Percentiles rank a stretch among this genome's conserved stretches.
These are phyloP conservation scores for Xylocampa areola DNA, from an alignment of 2,888 invertebrate genomes.

Conservation along the genomic window DNA sequence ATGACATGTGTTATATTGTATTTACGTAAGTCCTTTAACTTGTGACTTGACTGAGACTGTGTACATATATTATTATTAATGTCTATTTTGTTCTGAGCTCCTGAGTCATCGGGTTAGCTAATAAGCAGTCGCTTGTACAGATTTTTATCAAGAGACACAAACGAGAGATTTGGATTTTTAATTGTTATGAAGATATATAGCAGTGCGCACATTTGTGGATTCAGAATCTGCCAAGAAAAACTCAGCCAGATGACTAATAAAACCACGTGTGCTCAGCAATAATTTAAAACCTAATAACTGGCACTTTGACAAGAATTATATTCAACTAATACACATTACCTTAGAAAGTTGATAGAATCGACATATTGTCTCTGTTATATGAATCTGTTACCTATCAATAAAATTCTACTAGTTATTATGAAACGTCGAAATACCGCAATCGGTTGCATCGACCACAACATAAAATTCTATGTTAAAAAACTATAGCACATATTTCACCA, in stretches of 20 bases:
- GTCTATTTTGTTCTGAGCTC: slow-evolving; percentile 12
- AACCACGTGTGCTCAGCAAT: slow-evolving; percentile 13
- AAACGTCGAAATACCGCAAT: slow-evolving; percentile 37
- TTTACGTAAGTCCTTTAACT: slow-evolving; percentile 20
- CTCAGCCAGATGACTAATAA: slow-evolving; percentile 28
- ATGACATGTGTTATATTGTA: slow-evolving; percentile 22
- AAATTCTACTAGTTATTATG: slow-evolving; percentile 32
- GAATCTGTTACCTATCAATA: slow-evolving; percentile 29
- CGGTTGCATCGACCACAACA: slow-evolving; percentile 39
- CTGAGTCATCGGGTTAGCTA: slow-evolving; percentile 23
- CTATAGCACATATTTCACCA: slow-evolving; percentile 65
- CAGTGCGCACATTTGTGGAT: slow-evolving; percentile 24
- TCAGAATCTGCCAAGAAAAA: slow-evolving; percentile 39
- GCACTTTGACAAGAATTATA: neutral
- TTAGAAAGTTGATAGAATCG: slow-evolving; percentile 2
- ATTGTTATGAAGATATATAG: slow-evolving; percentile 23
- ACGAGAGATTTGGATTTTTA: slow-evolving; percentile 23
- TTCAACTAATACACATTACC: slow-evolving; percentile 6
- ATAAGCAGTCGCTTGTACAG: slow-evolving; percentile 1
- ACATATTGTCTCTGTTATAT: slow-evolving; percentile 1
- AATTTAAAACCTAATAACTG: slow-evolving; percentile 4
- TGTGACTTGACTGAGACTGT: slow-evolving; percentile 1
- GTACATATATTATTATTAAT: neutral
- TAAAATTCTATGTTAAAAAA: slow-evolving; percentile 49
- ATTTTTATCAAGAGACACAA: slow-evolving; percentile 1